Percentiles rank a stretch among this genome's conserved stretches.
Evolutionary conservation across 2,797 vertebrate species (phyloP).

Genomic region (Helarctos malayanus): DNA sequence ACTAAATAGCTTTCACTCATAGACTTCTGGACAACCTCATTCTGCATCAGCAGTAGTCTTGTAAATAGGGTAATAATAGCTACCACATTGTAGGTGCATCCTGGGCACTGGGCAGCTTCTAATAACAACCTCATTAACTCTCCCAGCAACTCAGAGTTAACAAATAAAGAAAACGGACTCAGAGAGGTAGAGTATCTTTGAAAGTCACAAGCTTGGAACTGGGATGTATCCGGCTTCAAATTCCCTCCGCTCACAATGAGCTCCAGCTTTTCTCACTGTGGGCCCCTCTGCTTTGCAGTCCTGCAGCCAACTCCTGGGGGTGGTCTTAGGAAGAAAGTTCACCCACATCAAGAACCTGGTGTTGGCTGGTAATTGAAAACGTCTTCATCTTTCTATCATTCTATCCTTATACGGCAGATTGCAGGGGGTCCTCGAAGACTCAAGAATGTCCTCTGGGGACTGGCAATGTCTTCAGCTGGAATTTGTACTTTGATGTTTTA

Average conservation of each 20-base stretch:
- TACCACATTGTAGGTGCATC: neutral
- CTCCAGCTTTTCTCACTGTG: neutral
- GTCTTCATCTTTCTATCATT: slow-evolving; percentile 19
- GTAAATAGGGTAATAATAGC: neutral
- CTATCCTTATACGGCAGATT: neutral
- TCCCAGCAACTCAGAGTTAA: neutral
- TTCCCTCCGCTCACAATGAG: neutral
- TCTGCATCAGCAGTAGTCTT: neutral
- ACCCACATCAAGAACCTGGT: neutral
- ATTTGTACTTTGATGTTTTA: slow-evolving; percentile 21
- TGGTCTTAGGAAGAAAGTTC: slow-evolving; percentile 29
- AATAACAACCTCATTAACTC: neutral
- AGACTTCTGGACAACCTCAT: neutral
- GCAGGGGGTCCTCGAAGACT: neutral
- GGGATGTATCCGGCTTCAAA: neutral
- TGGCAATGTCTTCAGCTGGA: neutral
- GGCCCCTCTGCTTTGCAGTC: neutral
- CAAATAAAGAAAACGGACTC: neutral
- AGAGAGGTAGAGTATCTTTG: neutral
- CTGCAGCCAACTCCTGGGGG: neutral
- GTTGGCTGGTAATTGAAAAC: neutral
- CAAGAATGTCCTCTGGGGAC: neutral
- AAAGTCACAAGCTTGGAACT: neutral
- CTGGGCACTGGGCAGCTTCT: neutral
- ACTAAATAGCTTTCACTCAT: neutral